Conservation (phyloP, 2,888 invertebrate genomes). For the Leucoma salicis region DNA sequence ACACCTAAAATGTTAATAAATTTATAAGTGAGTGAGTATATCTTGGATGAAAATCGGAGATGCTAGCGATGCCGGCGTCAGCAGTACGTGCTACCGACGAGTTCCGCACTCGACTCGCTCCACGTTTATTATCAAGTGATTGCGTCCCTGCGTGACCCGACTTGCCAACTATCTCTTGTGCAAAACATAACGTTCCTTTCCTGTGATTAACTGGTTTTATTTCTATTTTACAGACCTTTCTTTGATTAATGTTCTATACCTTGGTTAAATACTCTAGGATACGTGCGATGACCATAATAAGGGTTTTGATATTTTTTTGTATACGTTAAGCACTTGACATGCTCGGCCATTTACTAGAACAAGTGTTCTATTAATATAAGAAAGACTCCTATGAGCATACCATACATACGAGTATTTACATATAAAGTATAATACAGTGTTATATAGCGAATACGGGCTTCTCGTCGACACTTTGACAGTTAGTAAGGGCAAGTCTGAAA, state of each 20-base stretch:
- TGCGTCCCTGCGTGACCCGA: conserved; percentile 76
- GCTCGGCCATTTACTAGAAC: too few relatives aligned
- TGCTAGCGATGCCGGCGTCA: conserved; percentile 56
- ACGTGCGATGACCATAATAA: too few relatives aligned
- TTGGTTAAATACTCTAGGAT: too few relatives aligned
- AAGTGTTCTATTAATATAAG: too few relatives aligned
- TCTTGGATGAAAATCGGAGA: conserved; percentile 39
- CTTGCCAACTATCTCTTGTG: conserved; percentile 66
- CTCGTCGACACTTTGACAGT: conserved; percentile 76
- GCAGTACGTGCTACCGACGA: conserved; percentile 64
- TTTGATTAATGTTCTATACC: conserved; percentile 28
- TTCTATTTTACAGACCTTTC: conserved; percentile 52
- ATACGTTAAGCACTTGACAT: too few relatives aligned
- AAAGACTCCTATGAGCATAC: too few relatives aligned
- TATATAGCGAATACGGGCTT: conserved; percentile 49
- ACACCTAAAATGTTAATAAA: conserved; percentile 5
- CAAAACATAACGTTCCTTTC: conserved; percentile 54
- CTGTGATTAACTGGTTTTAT: conserved; percentile 62
- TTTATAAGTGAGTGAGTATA: conserved; percentile 39
- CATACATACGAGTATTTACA: conserved; percentile 14
- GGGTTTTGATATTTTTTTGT: too few relatives aligned
- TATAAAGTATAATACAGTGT: conserved; percentile 34
- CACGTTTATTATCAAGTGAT: conserved; percentile 79
- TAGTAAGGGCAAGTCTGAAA: conserved; percentile 80
- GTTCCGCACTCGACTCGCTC: conserved; percentile 61